These are phyloP conservation scores for Miniopterus natalensis DNA, from an alignment of 2,113 vertebrate genomes.

Conservation along the genomic window DNA sequence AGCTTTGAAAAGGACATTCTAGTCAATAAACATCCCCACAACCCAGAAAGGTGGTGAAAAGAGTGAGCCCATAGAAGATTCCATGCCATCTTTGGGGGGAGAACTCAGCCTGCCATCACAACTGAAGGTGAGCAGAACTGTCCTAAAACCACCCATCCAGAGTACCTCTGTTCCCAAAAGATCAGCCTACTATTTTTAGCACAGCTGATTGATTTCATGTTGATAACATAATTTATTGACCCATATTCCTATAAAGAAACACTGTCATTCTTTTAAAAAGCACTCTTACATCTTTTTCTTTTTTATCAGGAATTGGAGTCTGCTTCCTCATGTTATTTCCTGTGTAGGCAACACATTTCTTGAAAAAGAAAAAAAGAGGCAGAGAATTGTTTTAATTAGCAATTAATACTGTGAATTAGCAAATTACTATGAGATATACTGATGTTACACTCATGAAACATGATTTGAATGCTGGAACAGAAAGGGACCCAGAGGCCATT, in stretches of 20 bases:
- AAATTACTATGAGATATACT: neutral
- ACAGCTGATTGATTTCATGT: neutral
- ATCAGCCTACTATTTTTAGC: neutral
- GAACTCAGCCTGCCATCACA: neutral
- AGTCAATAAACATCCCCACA: neutral
- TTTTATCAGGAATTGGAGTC: conserved; percentile 96
- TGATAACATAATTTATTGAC: neutral
- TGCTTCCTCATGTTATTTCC: conserved; percentile 99
- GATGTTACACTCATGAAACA: neutral
- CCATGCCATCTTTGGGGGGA: neutral
- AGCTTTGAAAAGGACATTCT: neutral
- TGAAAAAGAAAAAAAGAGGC: conserved; percentile 65
- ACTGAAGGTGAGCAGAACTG: neutral
- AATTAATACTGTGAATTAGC: neutral
- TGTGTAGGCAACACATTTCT: conserved; percentile 99
- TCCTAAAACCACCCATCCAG: neutral
- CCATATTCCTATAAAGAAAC: conserved; percentile 34
- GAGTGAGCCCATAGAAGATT: neutral
- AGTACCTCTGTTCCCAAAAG: neutral
- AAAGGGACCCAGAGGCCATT: neutral
- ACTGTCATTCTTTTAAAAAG: neutral
- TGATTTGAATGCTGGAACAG: neutral
- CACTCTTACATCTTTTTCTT: conserved; percentile 97
- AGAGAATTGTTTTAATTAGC: conserved; percentile 61
- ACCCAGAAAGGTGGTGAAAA: neutral